These are phyloP conservation scores for Sarcoramphus papa DNA, from an alignment of 2,797 vertebrate genomes.

Conservation along the genomic window DNA sequence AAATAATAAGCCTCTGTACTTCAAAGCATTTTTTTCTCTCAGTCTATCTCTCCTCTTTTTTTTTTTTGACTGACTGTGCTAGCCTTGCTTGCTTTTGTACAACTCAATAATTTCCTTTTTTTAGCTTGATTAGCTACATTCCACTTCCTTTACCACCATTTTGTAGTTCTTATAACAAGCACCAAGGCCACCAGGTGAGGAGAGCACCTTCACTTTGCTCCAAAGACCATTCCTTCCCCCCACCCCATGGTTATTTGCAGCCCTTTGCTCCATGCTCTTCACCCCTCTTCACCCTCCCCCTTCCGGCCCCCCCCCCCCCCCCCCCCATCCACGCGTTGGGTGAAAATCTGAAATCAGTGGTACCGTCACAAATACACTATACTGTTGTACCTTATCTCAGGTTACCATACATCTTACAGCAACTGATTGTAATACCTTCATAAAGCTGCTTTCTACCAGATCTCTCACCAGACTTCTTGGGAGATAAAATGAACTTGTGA, in stretches of 20 bases:
- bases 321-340: not conserved
- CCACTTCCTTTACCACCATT: not conserved
- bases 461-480: not conserved
- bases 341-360: not conserved
- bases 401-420: not conserved
- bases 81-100: not conserved
- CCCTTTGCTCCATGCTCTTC: not conserved
- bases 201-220: not conserved
- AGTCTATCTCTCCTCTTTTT: not conserved
- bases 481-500: not conserved
- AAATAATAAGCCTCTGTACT: constrained; percentile 31
- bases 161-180: not conserved
- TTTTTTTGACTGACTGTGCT: not conserved
- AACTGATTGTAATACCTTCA: not conserved
- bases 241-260: not conserved
- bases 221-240: not conserved
- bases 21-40: constrained; percentile 33
- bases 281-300: not conserved
- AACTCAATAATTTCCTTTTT: not conserved
- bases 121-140: not conserved
- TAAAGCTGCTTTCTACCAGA: not conserved
- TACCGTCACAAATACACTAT: not conserved
- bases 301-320: accelerated
- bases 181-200: not conserved
- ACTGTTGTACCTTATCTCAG: not conserved